Percentiles rank a stretch among this genome's conserved stretches.
These are phyloP conservation scores for Torymus auratus DNA, from an alignment of 2,888 invertebrate species.

Conservation along the genomic window DNA sequence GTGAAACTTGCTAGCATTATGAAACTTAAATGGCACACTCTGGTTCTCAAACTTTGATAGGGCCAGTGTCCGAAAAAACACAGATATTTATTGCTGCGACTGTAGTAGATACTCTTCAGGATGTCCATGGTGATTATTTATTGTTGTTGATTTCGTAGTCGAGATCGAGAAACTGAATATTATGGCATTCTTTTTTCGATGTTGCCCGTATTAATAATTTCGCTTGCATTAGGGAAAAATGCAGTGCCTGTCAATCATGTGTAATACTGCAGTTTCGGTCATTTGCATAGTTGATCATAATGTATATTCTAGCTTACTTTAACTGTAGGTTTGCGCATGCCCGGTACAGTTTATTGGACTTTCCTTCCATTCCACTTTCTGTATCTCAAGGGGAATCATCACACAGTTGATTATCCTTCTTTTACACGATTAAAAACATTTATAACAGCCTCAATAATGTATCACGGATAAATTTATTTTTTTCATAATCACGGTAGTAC, in stretches of 20 bases:
- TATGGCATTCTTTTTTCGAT: neutral
- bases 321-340: no score
- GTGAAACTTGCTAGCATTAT: slow-evolving; percentile 1
- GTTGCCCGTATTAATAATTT: slow-evolving; percentile 32
- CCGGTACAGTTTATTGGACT: no score
- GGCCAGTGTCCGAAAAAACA: slow-evolving; percentile 38
- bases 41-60: slow-evolving; percentile 16
- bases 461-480: no score
- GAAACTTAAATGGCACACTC: neutral
- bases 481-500: no score
- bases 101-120: slow-evolving; percentile 17
- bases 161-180: neutral
- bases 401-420: no score
- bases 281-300: slow-evolving; percentile 37
- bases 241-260: neutral
- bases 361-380: no score
- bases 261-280: slow-evolving; percentile 9
- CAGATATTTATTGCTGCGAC: slow-evolving; percentile 34
- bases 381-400: no score
- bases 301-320: no score
- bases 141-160: neutral
- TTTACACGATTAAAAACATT: no score
- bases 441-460: no score
- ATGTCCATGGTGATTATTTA: slow-evolving; percentile 25
- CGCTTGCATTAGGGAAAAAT: slow-evolving; percentile 1